Percentiles rank a stretch among this genome's conserved stretches.
Evolutionary conservation across 2,797 vertebrate species (phyloP).

Genomic region (Antrozous pallidus): DNA sequence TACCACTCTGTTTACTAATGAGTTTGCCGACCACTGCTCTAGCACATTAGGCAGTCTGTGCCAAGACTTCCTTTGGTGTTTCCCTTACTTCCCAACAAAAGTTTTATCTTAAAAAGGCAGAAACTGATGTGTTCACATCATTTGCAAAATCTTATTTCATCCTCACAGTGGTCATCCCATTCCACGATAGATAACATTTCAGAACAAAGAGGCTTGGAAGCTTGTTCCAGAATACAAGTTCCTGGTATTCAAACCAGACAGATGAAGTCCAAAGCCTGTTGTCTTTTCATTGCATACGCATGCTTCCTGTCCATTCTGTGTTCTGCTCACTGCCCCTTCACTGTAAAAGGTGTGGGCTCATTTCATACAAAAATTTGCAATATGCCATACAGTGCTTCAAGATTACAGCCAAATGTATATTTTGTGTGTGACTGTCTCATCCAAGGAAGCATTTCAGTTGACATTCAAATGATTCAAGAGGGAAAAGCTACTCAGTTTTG

Average conservation of each 20-base stretch:
- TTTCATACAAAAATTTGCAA: not conserved
- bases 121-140: not conserved
- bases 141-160: not conserved
- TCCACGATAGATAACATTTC: not conserved
- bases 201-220: not conserved
- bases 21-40: too few relatives aligned
- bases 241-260: not conserved
- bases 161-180: not conserved
- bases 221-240: not conserved
- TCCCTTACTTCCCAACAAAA: not conserved
- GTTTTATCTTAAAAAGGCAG: not conserved
- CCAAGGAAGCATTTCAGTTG: not conserved
- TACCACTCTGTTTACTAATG: too few relatives aligned
- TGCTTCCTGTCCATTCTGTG: accelerated
- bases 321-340: not conserved
- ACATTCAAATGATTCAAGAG: not conserved
- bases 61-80: not conserved
- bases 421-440: not conserved
- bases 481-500: not conserved
- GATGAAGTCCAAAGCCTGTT: not conserved
- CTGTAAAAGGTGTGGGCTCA: accelerated
- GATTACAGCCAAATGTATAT: not conserved
- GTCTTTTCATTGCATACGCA: not conserved
- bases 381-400: not conserved
- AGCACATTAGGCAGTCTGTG: too few relatives aligned